These are phyloP conservation scores for Petrocephalus microphthalmus DNA, from an alignment of 2,113 vertebrate genomes.

Conservation along the genomic window DNA sequence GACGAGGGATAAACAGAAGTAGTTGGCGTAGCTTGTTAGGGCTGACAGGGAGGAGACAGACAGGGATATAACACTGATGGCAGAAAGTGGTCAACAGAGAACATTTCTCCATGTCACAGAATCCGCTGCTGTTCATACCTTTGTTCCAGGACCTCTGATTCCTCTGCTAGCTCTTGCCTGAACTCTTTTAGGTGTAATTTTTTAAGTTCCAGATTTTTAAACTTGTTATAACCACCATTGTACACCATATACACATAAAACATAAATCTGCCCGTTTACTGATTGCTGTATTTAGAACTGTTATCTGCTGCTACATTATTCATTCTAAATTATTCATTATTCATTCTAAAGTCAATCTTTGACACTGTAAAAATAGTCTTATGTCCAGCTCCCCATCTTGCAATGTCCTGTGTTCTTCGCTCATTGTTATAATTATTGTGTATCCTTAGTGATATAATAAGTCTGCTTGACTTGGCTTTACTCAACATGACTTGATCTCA, in stretches of 20 bases:
- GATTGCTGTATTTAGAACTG: not conserved
- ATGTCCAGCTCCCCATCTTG: not conserved
- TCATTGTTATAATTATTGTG: not conserved
- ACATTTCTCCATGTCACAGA: not conserved
- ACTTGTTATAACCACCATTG: not conserved
- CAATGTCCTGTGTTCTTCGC: not conserved
- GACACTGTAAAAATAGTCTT: not conserved
- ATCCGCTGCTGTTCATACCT: not conserved
- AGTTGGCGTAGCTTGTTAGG: no score
- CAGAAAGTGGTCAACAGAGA: not conserved
- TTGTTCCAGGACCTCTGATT: not conserved
- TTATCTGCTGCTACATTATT: not conserved
- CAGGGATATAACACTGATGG: no score
- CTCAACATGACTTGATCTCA: not conserved
- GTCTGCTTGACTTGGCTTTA: not conserved
- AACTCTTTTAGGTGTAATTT: not conserved
- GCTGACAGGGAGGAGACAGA: no score
- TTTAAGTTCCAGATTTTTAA: not conserved
- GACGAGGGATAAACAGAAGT: no score
- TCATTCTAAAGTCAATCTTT: no score
- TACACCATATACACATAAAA: not conserved
- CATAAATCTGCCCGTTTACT: not conserved
- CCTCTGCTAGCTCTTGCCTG: not conserved
- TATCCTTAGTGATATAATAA: not conserved
- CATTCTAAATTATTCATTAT: not conserved